Evolutionary conservation across 2,888 invertebrate species (phyloP).

Genomic region (Mythimna lalbum): DNA sequence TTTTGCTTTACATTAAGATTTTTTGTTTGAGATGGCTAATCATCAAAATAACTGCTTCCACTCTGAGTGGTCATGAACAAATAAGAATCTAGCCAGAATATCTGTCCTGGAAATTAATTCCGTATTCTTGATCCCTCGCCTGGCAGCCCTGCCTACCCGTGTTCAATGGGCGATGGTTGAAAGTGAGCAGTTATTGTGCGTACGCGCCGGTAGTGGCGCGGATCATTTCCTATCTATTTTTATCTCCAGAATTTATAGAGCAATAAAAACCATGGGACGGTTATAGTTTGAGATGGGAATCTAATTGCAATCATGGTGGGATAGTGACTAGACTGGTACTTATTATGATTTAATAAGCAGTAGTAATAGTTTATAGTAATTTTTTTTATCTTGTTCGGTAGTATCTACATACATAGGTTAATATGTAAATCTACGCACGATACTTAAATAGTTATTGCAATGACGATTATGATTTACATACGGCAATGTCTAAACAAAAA

Average conservation of each 20-base stretch:
- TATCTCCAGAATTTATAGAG: conserved; percentile 10
- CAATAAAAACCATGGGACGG: not conserved
- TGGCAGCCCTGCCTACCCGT: conserved; percentile 29
- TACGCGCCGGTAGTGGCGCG: conserved; percentile 26
- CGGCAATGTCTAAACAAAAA: not conserved
- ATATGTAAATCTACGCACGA: not conserved
- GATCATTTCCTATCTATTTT: conserved; percentile 40
- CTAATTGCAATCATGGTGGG: not conserved
- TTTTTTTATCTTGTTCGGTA: too few species aligned
- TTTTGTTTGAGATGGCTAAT: too few species aligned
- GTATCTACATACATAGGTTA: too few species aligned
- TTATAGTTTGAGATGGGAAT: not conserved
- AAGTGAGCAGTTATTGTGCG: conserved; percentile 52
- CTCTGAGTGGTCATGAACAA: too few species aligned
- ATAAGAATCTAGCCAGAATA: too few species aligned
- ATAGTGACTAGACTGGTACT: not conserved
- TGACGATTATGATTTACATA: not conserved
- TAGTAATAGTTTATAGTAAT: too few species aligned
- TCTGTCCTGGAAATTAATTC: not conserved
- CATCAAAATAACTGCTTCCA: too few species aligned
- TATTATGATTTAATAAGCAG: too few species aligned
- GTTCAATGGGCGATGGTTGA: conserved; percentile 23
- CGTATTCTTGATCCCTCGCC: not conserved
- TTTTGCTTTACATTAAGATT: too few species aligned
- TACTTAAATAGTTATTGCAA: not conserved